phyloP scores from a whole-genome alignment of 2,113 vertebrate species.

The Capreolus pygargus region DNA sequence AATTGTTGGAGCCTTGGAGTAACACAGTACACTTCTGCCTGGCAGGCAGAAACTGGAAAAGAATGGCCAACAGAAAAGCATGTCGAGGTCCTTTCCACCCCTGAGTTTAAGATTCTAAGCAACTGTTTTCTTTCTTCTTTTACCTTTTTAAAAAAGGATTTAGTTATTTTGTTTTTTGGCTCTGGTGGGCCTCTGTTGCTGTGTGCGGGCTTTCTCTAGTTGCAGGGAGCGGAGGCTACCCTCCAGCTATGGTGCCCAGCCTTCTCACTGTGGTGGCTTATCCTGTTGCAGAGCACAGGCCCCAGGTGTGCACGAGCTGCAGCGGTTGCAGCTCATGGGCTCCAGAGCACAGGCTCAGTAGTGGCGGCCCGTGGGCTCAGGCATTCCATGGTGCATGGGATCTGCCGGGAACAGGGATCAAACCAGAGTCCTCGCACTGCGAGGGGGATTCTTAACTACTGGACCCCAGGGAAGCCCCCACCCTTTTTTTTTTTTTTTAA shows the following conservation, averaged over 20 bases:
- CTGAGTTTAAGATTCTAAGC: not conserved
- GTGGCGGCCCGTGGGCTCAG: not conserved
- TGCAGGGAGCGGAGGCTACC: not conserved
- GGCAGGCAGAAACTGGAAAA: not conserved
- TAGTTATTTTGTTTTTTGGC: not conserved
- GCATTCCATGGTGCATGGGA: not conserved
- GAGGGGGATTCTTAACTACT: not conserved
- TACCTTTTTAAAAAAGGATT: not conserved
- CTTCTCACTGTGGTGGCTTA: not conserved
- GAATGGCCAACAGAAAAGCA: accelerated
- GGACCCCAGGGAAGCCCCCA: not conserved
- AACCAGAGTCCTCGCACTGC: not conserved
- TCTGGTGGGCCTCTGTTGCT: not conserved
- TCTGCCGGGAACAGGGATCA: not conserved
- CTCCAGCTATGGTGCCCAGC: not conserved
- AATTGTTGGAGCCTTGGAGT: accelerated
- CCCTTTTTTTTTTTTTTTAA: not conserved
- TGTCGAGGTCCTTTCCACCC: not conserved
- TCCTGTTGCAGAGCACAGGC: not conserved
- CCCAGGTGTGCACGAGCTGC: not conserved
- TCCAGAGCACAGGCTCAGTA: not conserved
- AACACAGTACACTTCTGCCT: too few species aligned
- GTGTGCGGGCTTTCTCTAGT: not conserved
- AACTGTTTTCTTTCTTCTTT: not conserved
- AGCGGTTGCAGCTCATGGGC: accelerated